phyloP scores from a whole-genome alignment of 2,797 vertebrate genomes.

The Staurois parvus region DNA sequence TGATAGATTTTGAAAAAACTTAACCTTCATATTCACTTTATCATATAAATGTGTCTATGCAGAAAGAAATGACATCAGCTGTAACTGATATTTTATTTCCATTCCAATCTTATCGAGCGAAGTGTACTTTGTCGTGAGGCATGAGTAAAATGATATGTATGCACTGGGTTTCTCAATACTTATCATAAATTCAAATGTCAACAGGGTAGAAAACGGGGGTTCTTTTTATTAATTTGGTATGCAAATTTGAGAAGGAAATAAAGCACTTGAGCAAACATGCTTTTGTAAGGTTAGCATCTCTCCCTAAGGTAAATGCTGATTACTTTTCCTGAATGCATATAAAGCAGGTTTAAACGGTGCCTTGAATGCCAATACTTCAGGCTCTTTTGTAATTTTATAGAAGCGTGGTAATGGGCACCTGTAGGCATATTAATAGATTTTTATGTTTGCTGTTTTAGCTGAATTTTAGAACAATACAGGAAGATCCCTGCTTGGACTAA shows the following conservation, averaged over 20 bases:
- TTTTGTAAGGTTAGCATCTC: conserved; percentile 57
- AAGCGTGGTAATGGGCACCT: conserved; percentile 42
- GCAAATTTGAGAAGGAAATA: conserved; percentile 56
- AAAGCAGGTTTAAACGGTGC: conserved; percentile 42
- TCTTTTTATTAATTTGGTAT: conserved; percentile 56
- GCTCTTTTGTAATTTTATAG: conserved; percentile 37
- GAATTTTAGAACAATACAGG: not conserved
- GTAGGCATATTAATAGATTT: conserved; percentile 52
- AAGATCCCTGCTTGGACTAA: too few species aligned
- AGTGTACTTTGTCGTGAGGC: not conserved
- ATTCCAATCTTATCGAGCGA: conserved; percentile 9
- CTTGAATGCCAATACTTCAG: conserved; percentile 34
- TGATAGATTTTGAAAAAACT: too few species aligned
- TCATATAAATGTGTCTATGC: not conserved
- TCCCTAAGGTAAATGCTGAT: conserved; percentile 61
- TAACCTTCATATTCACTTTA: not conserved
- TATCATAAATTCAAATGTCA: conserved; percentile 58
- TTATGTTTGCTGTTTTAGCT: conserved; percentile 7
- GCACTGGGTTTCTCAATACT: conserved; percentile 39
- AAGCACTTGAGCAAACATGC: conserved; percentile 61
- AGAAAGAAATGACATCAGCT: not conserved
- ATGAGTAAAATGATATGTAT: conserved; percentile 38
- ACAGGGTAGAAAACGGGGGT: conserved; percentile 31
- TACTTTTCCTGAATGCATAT: conserved; percentile 58
- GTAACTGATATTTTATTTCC: conserved; percentile 15